Evolutionary conservation across 2,888 invertebrate genomes (phyloP).

Genomic region (Tenthredo notha): DNA sequence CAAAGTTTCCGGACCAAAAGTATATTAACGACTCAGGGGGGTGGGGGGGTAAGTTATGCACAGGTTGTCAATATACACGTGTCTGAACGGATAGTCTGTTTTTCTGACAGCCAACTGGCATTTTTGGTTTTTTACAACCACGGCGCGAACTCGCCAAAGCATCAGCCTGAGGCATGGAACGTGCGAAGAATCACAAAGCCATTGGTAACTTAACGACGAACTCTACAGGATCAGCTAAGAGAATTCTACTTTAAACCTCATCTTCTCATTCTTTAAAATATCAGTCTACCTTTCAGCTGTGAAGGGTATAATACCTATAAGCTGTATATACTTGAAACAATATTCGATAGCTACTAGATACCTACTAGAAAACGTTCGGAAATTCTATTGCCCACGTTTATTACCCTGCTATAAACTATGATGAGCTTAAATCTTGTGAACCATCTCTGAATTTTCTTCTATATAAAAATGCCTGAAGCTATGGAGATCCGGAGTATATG

Average conservation of each 20-base stretch:
- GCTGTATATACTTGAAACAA: not conserved
- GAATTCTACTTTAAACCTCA: conserved; percentile 22
- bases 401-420: not conserved
- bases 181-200: conserved; percentile 67
- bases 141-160: conserved; percentile 63
- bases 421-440: not conserved
- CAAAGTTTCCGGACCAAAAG: not conserved
- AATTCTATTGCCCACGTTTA: not conserved
- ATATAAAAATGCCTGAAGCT: not conserved
- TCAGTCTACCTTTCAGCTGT: not conserved
- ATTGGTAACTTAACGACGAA: conserved; percentile 31
- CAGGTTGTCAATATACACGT: conserved; percentile 24
- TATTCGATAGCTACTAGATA: not conserved
- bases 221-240: conserved; percentile 3
- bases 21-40: not conserved
- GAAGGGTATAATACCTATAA: not conserved
- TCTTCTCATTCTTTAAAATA: not conserved
- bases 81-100: conserved; percentile 36
- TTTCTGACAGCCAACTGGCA: conserved; percentile 59
- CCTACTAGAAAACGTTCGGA: not conserved
- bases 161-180: conserved; percentile 64
- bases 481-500: not conserved
- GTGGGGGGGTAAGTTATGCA: not conserved
- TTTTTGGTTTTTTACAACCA: conserved; percentile 70
- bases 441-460: conserved; percentile 1